Percentiles rank a stretch among this genome's conserved stretches.
Conservation (phyloP, 2,113 vertebrate genomes). For the Sturnus vulgaris region DNA sequence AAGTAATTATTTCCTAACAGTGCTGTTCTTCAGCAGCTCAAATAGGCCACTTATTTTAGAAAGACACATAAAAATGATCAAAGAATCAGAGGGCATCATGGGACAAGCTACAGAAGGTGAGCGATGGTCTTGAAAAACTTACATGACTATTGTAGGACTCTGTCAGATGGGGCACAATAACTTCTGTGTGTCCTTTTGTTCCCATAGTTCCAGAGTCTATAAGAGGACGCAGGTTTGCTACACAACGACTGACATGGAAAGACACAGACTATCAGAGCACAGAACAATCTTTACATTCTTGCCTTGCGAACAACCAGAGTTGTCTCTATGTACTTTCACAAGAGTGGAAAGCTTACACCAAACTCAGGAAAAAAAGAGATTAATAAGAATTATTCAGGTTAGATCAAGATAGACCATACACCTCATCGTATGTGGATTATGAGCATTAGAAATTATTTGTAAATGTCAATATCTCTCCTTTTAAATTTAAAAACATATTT, state of each 20-base stretch:
- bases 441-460: neutral
- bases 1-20: neutral
- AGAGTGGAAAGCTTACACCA: neutral
- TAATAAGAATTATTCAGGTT: neutral
- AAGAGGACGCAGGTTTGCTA: slow-evolving; percentile 91
- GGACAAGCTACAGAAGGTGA: neutral
- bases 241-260: slow-evolving; percentile 81
- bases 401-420: neutral
- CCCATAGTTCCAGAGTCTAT: slow-evolving; percentile 99
- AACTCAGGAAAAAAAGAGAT: neutral
- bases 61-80: neutral
- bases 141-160: slow-evolving; percentile 98
- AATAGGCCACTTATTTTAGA: neutral
- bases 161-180: slow-evolving; percentile 91
- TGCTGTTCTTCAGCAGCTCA: neutral
- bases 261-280: neutral
- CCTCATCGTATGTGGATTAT: neutral
- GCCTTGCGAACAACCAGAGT: neutral
- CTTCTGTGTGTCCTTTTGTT: slow-evolving; percentile 97
- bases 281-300: neutral
- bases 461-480: neutral
- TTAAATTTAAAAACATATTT: neutral
- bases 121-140: slow-evolving; percentile 26
- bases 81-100: neutral
- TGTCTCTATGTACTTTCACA: neutral